phyloP scores from a whole-genome alignment of 2,797 vertebrate genomes.

The Octomys mimax region DNA sequence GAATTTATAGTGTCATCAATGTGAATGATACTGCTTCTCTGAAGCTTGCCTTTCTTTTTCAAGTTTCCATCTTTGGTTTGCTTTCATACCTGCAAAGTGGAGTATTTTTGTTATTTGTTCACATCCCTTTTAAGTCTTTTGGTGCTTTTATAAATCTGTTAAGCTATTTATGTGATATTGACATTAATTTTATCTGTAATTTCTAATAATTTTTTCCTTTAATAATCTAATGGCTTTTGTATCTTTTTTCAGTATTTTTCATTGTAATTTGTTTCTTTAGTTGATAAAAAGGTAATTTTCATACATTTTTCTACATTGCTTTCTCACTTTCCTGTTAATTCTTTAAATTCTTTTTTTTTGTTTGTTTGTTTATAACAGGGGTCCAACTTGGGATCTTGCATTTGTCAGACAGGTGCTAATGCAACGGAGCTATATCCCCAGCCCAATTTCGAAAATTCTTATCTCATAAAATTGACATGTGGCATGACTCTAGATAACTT shows the following conservation, averaged over 20 bases:
- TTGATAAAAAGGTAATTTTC: not conserved
- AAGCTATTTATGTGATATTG: not conserved
- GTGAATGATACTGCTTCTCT: not conserved
- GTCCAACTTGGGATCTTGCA: no score
- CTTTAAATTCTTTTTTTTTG: not conserved
- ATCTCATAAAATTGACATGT: not conserved
- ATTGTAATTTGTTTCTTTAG: slow-evolving; percentile 25
- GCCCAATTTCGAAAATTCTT: slow-evolving; percentile 19
- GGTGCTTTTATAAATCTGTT: not conserved
- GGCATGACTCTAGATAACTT: not conserved
- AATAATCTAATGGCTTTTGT: not conserved
- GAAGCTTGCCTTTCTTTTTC: not conserved
- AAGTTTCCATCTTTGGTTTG: not conserved
- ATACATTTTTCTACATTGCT: not conserved
- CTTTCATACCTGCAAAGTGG: not conserved
- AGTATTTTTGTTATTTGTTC: slow-evolving; percentile 3
- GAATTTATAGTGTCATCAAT: not conserved
- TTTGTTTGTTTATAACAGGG: no score
- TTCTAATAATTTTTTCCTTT: not conserved
- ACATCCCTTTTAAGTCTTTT: not conserved
- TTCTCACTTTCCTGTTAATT: not conserved
- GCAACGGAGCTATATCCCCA: no score
- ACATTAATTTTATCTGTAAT: not conserved
- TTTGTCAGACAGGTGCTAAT: no score
- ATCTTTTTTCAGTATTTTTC: not conserved